Evolutionary conservation across 2,113 vertebrate genomes (phyloP).

Genomic region (Stigmatopora argus): DNA sequence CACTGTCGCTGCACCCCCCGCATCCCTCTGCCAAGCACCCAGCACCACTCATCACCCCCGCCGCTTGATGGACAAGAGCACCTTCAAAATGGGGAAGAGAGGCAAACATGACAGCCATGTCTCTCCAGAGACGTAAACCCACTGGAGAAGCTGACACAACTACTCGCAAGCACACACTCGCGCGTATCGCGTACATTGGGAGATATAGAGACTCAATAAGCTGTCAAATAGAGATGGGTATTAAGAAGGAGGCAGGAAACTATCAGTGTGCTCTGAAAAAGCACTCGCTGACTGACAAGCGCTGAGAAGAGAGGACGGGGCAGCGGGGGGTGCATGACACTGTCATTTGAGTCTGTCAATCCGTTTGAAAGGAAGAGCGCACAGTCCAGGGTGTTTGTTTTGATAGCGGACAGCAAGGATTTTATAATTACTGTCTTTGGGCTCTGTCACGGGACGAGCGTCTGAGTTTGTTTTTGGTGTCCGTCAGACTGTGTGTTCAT

Average conservation of each 20-base stretch:
- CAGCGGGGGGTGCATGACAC: constrained; percentile 59
- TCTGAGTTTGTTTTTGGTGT: constrained; percentile 47
- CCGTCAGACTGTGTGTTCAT: constrained; percentile 18
- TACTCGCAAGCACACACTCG: constrained; percentile 44
- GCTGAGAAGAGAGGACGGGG: constrained; percentile 55
- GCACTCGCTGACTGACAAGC: constrained; percentile 65
- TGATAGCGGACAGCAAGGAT: constrained; percentile 49
- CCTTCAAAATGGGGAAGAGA: constrained; percentile 67
- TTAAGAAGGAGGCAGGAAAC: constrained; percentile 71
- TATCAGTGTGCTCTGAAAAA: constrained; percentile 64
- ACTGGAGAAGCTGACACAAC: constrained; percentile 60
- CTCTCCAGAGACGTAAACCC: constrained; percentile 65
- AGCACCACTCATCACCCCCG: constrained; percentile 54
- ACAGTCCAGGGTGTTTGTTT: constrained; percentile 63
- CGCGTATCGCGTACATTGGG: constrained; percentile 59
- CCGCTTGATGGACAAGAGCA: constrained; percentile 71
- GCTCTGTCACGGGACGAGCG: constrained; percentile 36
- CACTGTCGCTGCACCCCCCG: constrained; percentile 26
- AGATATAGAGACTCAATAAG: constrained; percentile 71
- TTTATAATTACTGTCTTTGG: constrained; percentile 63
- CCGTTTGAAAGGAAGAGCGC: constrained; percentile 56
- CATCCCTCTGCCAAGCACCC: constrained; percentile 49
- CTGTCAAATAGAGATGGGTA: constrained; percentile 73
- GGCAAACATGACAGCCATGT: constrained; percentile 69
- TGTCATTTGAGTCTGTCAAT: constrained; percentile 65